Base-by-base conservation (phyloP, 2,888 invertebrate genomes). In the Ectobius pallidus region DNA sequence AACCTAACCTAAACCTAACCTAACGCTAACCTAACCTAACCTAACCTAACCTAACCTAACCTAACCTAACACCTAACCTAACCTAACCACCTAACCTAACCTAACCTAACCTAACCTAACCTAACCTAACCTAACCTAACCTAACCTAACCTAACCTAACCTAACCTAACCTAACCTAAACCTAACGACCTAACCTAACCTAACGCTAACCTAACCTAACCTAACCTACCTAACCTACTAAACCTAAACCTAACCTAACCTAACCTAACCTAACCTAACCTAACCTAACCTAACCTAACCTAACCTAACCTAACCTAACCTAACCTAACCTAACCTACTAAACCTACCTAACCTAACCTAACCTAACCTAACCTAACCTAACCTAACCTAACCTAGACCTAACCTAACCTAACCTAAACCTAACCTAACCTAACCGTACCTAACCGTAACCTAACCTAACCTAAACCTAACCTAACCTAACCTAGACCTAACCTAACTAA, bases 71-170 rank as follows among this genome's bases (percentile, higher is more conserved):
- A n/a, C n/a, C n/a, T n/a, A n/a, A n/a, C n/a, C n/a, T n/a, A n/a
- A n/a, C n/a, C n/a, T n/a, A n/a, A n/a, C n/a, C n/a, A n/a, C n/a
- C n/a, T n/a, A n/a, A n/a, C n/a, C n/a, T n/a, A n/a, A n/a, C n/a
- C n/a, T 3, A 42, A 65, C 65, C 39, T 42, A 65, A 65, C 65
- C 65, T 65, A 65, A 65, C 65, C 65, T 39, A 39, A 65, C 42
- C 65, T 65, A 65, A 65, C 65, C 39, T 65, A 14, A 65, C 65
- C 65, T 39, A 65, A 65, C 65, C 42, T 14, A 16, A 65, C 65
- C 65, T 42, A 65, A 65, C 65, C 39, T 39, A 65, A 65, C 65
- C 65, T 65, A 65, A 65, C 65, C 65, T 18, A 27, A 61, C 58
- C 20, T 58, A 58, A 58, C 58, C 58, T 58, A 61, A 61, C 61